Evolutionary conservation across 2,113 vertebrate species (phyloP).

Genomic region (Ovis canadensis): DNA sequence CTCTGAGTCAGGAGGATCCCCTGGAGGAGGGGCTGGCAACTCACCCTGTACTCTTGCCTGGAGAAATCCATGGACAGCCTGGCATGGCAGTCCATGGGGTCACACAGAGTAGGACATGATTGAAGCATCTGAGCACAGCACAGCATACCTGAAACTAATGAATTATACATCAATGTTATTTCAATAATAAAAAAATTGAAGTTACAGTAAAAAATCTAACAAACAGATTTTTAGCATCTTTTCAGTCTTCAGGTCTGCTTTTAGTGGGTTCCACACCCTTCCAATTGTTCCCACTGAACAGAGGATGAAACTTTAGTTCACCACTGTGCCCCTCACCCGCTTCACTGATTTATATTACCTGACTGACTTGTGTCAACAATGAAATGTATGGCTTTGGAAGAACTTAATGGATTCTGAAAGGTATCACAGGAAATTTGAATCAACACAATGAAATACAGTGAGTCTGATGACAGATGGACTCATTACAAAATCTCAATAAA

Average conservation of each 20-base stretch:
- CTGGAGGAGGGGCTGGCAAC: not conserved
- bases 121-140: not conserved
- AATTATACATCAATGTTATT: not conserved
- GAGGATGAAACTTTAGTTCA: not conserved
- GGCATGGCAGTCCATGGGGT: not conserved
- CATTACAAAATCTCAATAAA: constrained; percentile 11
- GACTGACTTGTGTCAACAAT: not conserved
- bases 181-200: not conserved
- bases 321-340: not conserved
- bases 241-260: not conserved
- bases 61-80: not conserved
- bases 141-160: not conserved
- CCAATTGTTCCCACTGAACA: too few relatives aligned
- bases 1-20: not conserved
- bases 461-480: not conserved
- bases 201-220: not conserved
- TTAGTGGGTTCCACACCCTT: not conserved
- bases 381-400: not conserved
- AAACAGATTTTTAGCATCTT: not conserved
- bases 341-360: not conserved
- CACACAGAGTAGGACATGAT: fast-evolving
- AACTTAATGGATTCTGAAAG: not conserved
- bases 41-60: not conserved
- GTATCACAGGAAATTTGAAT: not conserved
- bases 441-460: not conserved